Evolutionary conservation across 2,888 invertebrate genomes (phyloP).

Genomic region (Napeogenes sylphis): DNA sequence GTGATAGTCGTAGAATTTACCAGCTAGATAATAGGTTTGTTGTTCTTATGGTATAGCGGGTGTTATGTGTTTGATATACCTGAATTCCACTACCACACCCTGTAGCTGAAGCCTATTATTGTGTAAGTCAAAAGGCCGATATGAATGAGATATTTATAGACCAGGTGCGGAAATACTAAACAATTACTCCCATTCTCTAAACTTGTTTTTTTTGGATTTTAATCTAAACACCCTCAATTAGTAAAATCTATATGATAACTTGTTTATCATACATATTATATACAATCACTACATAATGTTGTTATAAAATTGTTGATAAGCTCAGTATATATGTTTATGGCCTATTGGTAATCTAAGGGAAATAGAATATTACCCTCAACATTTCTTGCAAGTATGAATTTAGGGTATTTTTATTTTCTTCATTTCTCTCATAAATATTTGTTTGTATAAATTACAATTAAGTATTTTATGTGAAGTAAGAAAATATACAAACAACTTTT

Average conservation of each 20-base stretch:
- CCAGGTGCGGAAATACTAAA: conserved; percentile 50
- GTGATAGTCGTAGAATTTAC: conserved; percentile 13
- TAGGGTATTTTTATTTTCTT: too few relatives aligned
- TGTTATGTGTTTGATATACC: conserved; percentile 12
- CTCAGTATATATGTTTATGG: background rate
- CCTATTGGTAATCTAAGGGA: background rate
- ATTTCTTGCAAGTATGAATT: too few relatives aligned
- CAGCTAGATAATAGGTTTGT: conserved; percentile 13
- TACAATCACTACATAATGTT: background rate
- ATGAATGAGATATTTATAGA: conserved; percentile 68
- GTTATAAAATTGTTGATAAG: background rate
- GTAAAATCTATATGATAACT: background rate
- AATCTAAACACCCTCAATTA: background rate
- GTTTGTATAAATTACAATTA: too few relatives aligned
- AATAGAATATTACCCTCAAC: too few relatives aligned
- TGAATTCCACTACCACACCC: conserved; percentile 49
- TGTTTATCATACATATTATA: background rate
- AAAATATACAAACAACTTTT: too few relatives aligned
- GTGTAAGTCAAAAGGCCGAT: conserved; percentile 41
- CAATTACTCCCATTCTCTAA: conserved; percentile 35
- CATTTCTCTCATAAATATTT: too few relatives aligned
- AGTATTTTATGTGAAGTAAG: too few relatives aligned
- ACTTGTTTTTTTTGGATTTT: background rate
- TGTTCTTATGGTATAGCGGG: conserved; percentile 31
- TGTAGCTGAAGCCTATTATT: conserved; percentile 39